These are phyloP conservation scores for Ectemnius cavifrons DNA, from an alignment of 2,888 invertebrate genomes.

Conservation along the genomic window DNA sequence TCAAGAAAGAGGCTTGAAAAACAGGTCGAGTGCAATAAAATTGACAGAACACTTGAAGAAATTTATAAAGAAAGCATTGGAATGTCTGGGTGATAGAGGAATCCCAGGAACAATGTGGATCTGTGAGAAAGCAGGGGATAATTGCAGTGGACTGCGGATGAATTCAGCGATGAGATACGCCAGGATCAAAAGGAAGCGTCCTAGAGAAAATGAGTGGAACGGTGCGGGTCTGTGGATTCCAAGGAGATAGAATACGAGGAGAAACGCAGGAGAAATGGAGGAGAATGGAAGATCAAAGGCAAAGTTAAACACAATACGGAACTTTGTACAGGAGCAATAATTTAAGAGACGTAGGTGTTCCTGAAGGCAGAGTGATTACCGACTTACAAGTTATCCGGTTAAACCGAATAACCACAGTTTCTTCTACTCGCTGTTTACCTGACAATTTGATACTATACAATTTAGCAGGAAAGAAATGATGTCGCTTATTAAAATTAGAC, in stretches of 20 bases:
- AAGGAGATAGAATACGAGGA: constrained; percentile 7
- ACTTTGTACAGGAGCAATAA: constrained; percentile 17
- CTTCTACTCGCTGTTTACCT: constrained; percentile 17
- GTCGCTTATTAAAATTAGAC: no score
- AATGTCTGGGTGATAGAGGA: no score
- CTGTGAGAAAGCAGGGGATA: neutral
- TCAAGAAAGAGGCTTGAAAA: neutral
- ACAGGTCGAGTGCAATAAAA: neutral
- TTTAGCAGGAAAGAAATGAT: no score
- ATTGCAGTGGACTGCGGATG: neutral
- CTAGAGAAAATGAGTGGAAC: neutral
- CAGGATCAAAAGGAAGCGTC: constrained; percentile 10
- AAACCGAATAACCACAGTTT: constrained; percentile 45
- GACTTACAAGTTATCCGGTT: neutral
- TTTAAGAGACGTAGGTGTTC: constrained; percentile 7
- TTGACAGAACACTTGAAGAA: neutral
- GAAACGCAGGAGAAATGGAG: neutral
- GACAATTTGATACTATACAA: constrained; percentile 1
- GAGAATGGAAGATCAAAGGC: constrained; percentile 11
- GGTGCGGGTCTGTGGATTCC: constrained; percentile 15
- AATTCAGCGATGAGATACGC: constrained; percentile 14
- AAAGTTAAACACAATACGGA: neutral
- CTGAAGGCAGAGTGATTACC: constrained; percentile 17
- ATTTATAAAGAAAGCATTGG: neutral
- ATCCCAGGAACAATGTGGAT: neutral